Evolutionary conservation across 2,888 invertebrate genomes (phyloP), one percentile per base, ranked within the genome.

Genomic region (Ormyrus thymus): DNA sequence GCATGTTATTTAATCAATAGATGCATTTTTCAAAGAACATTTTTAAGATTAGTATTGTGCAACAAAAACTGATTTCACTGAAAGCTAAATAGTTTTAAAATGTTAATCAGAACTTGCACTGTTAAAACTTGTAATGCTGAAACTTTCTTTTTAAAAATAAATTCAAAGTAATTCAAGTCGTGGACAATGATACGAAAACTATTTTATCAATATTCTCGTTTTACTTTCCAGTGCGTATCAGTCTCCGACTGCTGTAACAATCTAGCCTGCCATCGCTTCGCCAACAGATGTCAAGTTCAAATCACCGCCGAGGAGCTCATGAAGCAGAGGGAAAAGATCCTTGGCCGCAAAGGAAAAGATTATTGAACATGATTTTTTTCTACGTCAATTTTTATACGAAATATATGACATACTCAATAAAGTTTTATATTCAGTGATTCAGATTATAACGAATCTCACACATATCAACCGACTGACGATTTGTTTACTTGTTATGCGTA

Each of bases 281-380:
- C 89, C 3, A 68, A 83, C 5, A 86, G 85, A 78, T 90, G 90
- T 82, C 89, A 89, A 84, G 87, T 89, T n/a, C 73, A 79, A 72
- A 89, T 90, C 56, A 89, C 88, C 0, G 75, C 55, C 8, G 87
- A 83, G 0, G 88, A 88, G 43, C 50, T 90, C 5, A 82, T 84
- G 85, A 83, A 82, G 0, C 83, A 85, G 64, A 84, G 87, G 3
- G 85, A 86, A 45, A 88, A 88, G 74, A 87, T 89, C 9, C 81
- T 89, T 55, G 84, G 84, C 0, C 82, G 85, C 15, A 81, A 48
- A 13, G 84, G 85, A 61, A 84, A 84, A 48, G 84, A 85, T 74
- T 83, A 88, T 70, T 29, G 10, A 43, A 48, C n/a, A 29, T 7
- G 15, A 55, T 2, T 11, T 50, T 10, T 48, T 59, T 48, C 29